Evolutionary conservation across 1,140 invertebrate genomes (phyloP).

Genomic region (Pseudachorutes palmiensis): DNA sequence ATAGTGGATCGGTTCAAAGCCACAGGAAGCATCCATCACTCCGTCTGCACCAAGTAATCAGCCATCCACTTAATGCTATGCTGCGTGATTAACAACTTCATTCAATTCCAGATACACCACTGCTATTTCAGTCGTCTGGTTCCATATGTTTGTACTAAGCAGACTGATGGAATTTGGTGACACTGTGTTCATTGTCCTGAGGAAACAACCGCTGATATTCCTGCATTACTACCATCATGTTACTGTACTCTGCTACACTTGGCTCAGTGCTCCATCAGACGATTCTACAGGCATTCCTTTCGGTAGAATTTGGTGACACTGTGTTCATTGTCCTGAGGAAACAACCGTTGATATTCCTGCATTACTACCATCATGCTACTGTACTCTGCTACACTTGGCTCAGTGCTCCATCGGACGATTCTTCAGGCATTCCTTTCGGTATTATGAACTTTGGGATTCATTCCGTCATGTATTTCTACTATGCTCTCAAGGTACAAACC

Average conservation of each 20-base stretch:
- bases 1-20: background rate
- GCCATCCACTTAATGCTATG: too few relatives aligned
- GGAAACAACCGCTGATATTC: conserved; percentile 9
- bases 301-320: conserved; percentile 4
- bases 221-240: conserved; percentile 18
- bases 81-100: too few relatives aligned
- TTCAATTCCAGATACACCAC: too few relatives aligned
- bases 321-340: conserved; percentile 2
- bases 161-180: conserved; percentile 4
- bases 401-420: background rate
- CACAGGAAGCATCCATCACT: background rate
- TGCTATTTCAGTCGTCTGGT: too few relatives aligned
- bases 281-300: background rate
- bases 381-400: conserved; percentile 3
- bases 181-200: conserved; percentile 12
- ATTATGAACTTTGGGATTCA: background rate
- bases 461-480: background rate
- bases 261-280: background rate
- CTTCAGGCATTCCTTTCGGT: background rate
- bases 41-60: background rate
- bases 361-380: conserved; percentile 13
- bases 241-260: conserved; percentile 44
- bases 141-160: background rate
- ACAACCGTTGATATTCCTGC: conserved; percentile 2
- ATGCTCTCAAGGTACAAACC: background rate